phyloP scores from a whole-genome alignment of 2,113 vertebrate species.

The Macaca nemestrina region DNA sequence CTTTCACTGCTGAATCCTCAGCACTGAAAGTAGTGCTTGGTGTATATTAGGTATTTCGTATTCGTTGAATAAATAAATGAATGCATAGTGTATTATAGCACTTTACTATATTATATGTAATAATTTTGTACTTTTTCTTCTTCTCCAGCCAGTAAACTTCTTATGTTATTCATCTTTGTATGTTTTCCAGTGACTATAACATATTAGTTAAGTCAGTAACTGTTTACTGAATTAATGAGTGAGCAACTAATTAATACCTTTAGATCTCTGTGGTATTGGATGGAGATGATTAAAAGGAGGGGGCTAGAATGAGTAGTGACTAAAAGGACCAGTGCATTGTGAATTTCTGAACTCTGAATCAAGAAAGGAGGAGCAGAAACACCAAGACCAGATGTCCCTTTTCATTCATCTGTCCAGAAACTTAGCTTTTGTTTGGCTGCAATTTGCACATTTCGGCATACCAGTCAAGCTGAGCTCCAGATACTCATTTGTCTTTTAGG shows the following conservation, averaged over 20 bases:
- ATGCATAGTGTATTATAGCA: background rate
- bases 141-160: background rate
- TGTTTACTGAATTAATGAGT: background rate
- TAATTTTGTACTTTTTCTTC: background rate
- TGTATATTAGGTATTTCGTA: background rate
- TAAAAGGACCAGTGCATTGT: background rate
- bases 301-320: background rate
- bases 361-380: background rate
- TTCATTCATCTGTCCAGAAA: background rate
- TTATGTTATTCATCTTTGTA: constrained; percentile 2
- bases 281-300: background rate
- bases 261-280: background rate
- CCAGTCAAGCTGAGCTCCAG: background rate
- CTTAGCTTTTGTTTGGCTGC: background rate
- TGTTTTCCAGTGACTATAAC: background rate
- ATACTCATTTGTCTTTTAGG: constrained; percentile 17
- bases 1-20: background rate
- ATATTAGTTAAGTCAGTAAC: background rate
- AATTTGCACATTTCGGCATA: background rate
- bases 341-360: background rate
- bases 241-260: background rate
- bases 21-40: background rate
- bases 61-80: background rate
- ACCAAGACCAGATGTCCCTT: background rate
- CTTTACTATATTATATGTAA: background rate